phyloP scores from a whole-genome alignment of 2,888 invertebrate species.

The Miltochrista miniata region DNA sequence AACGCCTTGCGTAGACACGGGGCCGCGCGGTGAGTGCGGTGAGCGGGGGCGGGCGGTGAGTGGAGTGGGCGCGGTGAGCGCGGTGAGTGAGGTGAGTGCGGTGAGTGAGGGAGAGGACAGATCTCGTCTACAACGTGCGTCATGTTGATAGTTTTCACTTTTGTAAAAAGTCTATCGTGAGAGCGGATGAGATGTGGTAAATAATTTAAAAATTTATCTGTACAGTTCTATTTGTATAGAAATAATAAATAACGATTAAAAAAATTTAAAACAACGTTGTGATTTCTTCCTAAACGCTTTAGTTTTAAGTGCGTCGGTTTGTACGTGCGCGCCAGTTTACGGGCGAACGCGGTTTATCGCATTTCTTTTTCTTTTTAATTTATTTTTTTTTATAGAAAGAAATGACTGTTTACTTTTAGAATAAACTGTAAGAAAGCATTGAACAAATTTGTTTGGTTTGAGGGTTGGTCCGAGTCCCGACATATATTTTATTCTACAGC shows the following conservation, averaged over 20 bases:
- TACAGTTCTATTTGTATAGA: slow-evolving; percentile 86
- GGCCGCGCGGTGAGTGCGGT: slow-evolving; percentile 6
- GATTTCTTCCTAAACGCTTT: slow-evolving; percentile 75
- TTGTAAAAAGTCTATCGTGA: slow-evolving; percentile 84
- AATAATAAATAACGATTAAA: slow-evolving; percentile 84
- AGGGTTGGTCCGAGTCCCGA: slow-evolving; percentile 52
- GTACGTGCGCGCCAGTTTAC: slow-evolving; percentile 42
- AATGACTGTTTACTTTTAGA: slow-evolving; percentile 81
- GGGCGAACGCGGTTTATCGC: slow-evolving; percentile 52
- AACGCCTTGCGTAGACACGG: slow-evolving; percentile 36
- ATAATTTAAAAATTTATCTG: slow-evolving; percentile 83
- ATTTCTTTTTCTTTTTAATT: slow-evolving; percentile 71
- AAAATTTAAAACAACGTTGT: slow-evolving; percentile 79
- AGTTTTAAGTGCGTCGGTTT: slow-evolving; percentile 59
- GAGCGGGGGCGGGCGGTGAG: neutral
- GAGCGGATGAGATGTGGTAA: slow-evolving; percentile 79
- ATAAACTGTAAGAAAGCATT: slow-evolving; percentile 78
- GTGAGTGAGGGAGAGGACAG: slow-evolving; percentile 52
- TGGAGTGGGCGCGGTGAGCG: neutral
- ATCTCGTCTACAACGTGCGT: slow-evolving; percentile 77
- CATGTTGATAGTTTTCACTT: slow-evolving; percentile 84
- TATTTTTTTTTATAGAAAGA: slow-evolving; percentile 69
- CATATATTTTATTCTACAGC: no score
- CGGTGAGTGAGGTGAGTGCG: neutral
- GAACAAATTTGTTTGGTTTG: slow-evolving; percentile 67